Evolutionary conservation across 2,113 vertebrate genomes (phyloP), one percentile per base, ranked within the genome.

Genomic region (Henicopernis longicauda): DNA sequence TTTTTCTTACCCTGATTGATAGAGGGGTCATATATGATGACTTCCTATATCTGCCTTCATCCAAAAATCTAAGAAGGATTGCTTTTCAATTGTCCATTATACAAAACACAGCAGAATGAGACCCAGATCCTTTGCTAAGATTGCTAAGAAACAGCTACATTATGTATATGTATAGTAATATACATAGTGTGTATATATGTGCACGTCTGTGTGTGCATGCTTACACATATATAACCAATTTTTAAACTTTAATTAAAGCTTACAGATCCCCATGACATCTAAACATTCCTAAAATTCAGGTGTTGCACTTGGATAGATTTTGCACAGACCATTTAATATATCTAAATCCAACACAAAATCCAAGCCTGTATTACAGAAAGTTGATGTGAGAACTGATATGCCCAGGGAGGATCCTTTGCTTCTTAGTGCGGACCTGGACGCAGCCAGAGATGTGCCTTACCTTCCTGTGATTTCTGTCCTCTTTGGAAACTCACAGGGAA

Each of bases 341-440:
- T 16, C 34, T 58, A 70, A 88, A 86, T 34, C 44, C 61, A 92
- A 23, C 18, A 52, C 15, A 45, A 77, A 73, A 45, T 66, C 47
- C 59, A 89, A 1, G 25, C 16, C 6, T 58, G 9, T 50, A 9
- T 40, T 47, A 62, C 16, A 32, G 23, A 27, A 67, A 45, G 10
- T 57, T 54, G 10, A 27, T 17, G 20, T 49, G n/a, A 94, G 67
- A 85, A 34, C 20, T 55, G 32, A 40, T 44, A 23, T 5, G 9
- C 26, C 34, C 20, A 44, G 25, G 45, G 25, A 76, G 4, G 20
- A 76, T 52, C 14, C 31, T 73, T 67, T 77, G n/a, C 59, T 78
- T 77, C 54, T 66, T 78, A 72, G 20, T 2, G 3, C 0, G 0
- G 42, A 70, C 13, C n/a, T 52, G 18, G 26, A 66, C 2, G 4